A percentile compares a stretch with the other conserved stretches of the same genome.
These are phyloP conservation scores for Andrena marginata DNA, from an alignment of 2,888 invertebrate species.

Conservation along the genomic window DNA sequence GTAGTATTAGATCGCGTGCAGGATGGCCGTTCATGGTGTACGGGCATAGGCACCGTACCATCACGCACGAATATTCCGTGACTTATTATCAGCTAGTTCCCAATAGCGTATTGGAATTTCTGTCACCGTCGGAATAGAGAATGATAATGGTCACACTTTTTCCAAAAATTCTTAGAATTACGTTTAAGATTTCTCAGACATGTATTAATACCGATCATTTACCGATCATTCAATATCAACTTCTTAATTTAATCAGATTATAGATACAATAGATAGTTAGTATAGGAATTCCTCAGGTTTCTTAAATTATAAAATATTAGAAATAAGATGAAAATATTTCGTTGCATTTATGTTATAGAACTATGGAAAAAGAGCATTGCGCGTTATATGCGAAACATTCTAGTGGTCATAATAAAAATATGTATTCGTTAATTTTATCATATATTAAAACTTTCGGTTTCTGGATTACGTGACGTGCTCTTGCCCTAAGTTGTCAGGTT, in stretches of 20 bases:
- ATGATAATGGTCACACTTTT: neutral
- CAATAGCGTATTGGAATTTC: neutral
- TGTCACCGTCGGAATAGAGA: neutral
- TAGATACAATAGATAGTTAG: neutral
- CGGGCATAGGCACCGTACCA: slow-evolving; percentile 80
- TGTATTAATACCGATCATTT: slow-evolving; percentile 2
- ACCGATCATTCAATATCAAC: neutral
- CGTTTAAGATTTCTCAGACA: neutral
- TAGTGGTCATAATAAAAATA: neutral
- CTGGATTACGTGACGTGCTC: slow-evolving; percentile 45
- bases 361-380: too few species aligned
- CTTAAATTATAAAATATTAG: neutral
- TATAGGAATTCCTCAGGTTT: neutral
- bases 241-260: neutral
- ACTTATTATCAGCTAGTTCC: slow-evolving; percentile 37
- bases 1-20: slow-evolving; percentile 78
- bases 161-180: neutral
- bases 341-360: neutral
- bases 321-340: neutral
- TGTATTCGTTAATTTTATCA: neutral
- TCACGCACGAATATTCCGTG: slow-evolving; percentile 63
- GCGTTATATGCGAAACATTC: too few species aligned
- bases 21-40: slow-evolving; percentile 73
- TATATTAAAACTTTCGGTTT: slow-evolving; percentile 7
- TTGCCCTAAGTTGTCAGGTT: slow-evolving; percentile 25